Evolutionary conservation across 2,888 invertebrate genomes (phyloP).

Genomic region (Macrostomum cliftonense): DNA sequence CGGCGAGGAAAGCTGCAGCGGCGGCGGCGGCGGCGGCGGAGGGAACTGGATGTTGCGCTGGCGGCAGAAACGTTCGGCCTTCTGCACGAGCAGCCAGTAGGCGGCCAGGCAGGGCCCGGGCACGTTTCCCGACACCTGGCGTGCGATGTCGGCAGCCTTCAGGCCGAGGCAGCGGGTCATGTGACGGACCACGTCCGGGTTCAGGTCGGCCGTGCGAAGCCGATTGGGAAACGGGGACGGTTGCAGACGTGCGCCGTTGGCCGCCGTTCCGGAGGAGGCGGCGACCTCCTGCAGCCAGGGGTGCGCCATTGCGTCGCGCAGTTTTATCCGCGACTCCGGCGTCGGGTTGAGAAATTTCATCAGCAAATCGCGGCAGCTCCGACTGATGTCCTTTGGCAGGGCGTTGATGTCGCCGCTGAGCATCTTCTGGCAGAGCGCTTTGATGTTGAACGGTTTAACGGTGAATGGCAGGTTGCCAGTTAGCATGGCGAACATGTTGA

Average conservation of each 20-base stretch:
- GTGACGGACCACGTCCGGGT: constrained; percentile 23
- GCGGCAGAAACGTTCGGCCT: constrained; percentile 13
- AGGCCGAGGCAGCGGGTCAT: constrained; percentile 27
- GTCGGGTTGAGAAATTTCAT: constrained; percentile 26
- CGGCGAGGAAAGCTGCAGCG: too few species aligned
- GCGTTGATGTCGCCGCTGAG: constrained; percentile 28
- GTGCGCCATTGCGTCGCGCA: constrained; percentile 27
- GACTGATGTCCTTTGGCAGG: constrained; percentile 20
- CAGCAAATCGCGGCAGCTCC: constrained; percentile 19
- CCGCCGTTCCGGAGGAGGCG: too few species aligned
- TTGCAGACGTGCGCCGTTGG: constrained; percentile 14
- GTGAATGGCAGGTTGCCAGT: constrained; percentile 34
- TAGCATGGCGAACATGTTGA: constrained; percentile 37
- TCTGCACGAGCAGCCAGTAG: constrained; percentile 23
- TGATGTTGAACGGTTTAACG: constrained; percentile 35
- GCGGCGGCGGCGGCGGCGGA: not conserved
- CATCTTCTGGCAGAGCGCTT: constrained; percentile 32
- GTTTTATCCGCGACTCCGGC: constrained; percentile 23
- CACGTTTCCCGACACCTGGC: constrained; percentile 24
- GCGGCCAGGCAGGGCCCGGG: constrained; percentile 26
- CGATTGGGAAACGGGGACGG: constrained; percentile 25
- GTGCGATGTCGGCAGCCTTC: constrained; percentile 23
- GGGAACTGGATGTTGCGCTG: not conserved
- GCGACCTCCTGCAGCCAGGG: constrained; percentile 20
- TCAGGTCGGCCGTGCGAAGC: constrained; percentile 21